A percentile compares a stretch with the other conserved stretches of the same genome.
These are phyloP conservation scores for Drosophila burlai DNA, from an alignment of 1,140 invertebrate species.

Conservation along the genomic window DNA sequence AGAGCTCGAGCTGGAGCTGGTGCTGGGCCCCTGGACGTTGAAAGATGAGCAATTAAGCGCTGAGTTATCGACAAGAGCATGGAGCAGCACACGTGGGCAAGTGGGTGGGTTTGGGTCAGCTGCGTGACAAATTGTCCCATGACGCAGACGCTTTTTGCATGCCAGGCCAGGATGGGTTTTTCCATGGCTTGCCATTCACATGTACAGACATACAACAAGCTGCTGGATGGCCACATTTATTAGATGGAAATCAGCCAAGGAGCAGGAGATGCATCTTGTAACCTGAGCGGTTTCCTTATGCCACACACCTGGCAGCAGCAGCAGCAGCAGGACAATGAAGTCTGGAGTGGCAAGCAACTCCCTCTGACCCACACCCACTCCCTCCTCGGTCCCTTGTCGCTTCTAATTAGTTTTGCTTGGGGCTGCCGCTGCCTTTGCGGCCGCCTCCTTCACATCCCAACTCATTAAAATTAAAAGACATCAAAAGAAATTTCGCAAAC, in stretches of 20 bases:
- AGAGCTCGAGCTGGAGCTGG: background rate
- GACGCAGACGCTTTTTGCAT: slow-evolving; percentile 60
- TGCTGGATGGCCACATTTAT: slow-evolving; percentile 60
- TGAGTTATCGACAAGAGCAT: slow-evolving; percentile 76
- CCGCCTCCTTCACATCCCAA: slow-evolving; percentile 39
- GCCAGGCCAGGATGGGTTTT: slow-evolving; percentile 19
- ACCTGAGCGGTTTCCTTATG: slow-evolving; percentile 20
- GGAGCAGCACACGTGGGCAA: slow-evolving; percentile 8
- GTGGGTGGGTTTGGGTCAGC: slow-evolving; percentile 23
- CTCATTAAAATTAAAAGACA: slow-evolving; percentile 82
- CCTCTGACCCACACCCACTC: too few species aligned
- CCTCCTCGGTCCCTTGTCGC: slow-evolving; percentile 23
- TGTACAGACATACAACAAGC: slow-evolving; percentile 15
- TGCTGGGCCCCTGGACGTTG: slow-evolving; percentile 61
- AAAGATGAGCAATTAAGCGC: slow-evolving; percentile 80
- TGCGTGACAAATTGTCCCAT: slow-evolving; percentile 75
- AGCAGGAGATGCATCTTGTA: slow-evolving; percentile 21
- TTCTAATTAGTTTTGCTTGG: slow-evolving; percentile 73
- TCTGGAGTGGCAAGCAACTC: background rate
- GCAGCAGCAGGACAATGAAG: slow-evolving; percentile 2
- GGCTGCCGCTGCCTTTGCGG: slow-evolving; percentile 7
- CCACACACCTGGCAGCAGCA: slow-evolving; percentile 4
- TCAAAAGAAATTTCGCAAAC: slow-evolving; percentile 80
- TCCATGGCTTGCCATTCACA: slow-evolving; percentile 10
- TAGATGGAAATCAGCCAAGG: slow-evolving; percentile 59